Evolutionary conservation across 2,888 invertebrate species (phyloP).

Genomic region (Drosophila colorata): DNA sequence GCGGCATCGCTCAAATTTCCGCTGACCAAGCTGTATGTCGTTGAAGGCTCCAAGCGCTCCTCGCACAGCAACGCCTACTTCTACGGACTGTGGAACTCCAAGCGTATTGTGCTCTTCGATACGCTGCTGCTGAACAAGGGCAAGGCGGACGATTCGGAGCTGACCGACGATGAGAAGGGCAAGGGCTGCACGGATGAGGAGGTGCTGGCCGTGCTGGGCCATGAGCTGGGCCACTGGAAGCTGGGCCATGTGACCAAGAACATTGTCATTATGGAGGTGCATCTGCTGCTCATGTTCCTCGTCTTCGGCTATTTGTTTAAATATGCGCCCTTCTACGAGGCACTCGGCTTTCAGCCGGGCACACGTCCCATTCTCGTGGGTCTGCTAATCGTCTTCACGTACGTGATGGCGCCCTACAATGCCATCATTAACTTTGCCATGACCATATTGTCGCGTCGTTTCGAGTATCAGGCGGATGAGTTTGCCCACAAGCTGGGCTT

Average conservation of each 20-base stretch:
- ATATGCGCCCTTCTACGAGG: constrained; percentile 91
- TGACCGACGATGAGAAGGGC: constrained; percentile 84
- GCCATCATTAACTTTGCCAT: constrained; percentile 93
- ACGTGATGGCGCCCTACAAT: constrained; percentile 97
- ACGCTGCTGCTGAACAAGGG: constrained; percentile 94
- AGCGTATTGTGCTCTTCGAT: constrained; percentile 98
- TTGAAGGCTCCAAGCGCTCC: constrained; percentile 98
- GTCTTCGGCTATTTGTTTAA: constrained; percentile 89
- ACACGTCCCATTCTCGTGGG: constrained; percentile 96
- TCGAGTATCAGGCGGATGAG: constrained; percentile 98
- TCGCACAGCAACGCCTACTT: constrained; percentile 99
- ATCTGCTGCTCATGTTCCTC: constrained; percentile 88
- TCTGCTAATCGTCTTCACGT: constrained; percentile 94
- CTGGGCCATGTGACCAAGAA: constrained; percentile 95
- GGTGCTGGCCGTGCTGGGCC: constrained; percentile 97
- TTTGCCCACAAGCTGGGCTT: constrained; percentile 95
- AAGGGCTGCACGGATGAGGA: constrained; percentile 95
- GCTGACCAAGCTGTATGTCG: constrained; percentile 96
- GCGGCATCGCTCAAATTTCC: constrained; percentile 95
- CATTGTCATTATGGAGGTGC: constrained; percentile 92
- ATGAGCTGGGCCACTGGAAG: constrained; percentile 99
- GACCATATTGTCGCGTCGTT: constrained; percentile 93
- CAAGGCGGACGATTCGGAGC: constrained; percentile 83
- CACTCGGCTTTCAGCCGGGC: constrained; percentile 93
- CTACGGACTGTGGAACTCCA: constrained; percentile 98